Conservation (phyloP, 2,113 vertebrate species). For the Heptranchias perlo region DNA sequence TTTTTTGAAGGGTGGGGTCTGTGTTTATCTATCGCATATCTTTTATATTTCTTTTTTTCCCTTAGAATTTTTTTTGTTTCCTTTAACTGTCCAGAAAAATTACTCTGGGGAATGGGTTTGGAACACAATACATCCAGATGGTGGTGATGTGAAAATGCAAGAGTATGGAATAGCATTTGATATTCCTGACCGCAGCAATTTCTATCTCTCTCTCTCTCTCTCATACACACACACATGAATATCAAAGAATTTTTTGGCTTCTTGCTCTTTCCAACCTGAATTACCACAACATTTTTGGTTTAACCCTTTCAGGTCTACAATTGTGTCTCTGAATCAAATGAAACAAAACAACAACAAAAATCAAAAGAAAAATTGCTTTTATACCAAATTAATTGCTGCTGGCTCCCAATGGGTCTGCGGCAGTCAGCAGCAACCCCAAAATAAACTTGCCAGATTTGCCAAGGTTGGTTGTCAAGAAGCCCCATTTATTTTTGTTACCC, state of each 20-base stretch:
- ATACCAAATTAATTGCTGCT: not conserved
- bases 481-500: conserved; percentile 6
- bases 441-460: not conserved
- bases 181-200: conserved; percentile 18
- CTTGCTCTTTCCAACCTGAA: not conserved
- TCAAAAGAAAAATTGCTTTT: not conserved
- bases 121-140: conserved; percentile 15
- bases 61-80: not conserved
- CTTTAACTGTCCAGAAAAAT: not conserved
- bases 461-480: not conserved
- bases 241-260: not conserved
- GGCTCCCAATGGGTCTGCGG: not conserved
- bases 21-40: not conserved
- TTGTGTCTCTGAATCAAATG: not conserved
- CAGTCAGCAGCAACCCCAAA: not conserved
- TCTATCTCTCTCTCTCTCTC: not conserved
- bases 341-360: not conserved
- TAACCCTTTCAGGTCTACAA: not conserved
- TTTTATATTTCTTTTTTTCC: not conserved
- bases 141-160: conserved; percentile 21
- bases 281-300: not conserved
- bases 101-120: not conserved
- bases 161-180: conserved; percentile 1
- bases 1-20: not conserved
- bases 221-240: not conserved